Conservation (phyloP, 2,797 vertebrate genomes). For the Melanotaenia pygmaea region DNA sequence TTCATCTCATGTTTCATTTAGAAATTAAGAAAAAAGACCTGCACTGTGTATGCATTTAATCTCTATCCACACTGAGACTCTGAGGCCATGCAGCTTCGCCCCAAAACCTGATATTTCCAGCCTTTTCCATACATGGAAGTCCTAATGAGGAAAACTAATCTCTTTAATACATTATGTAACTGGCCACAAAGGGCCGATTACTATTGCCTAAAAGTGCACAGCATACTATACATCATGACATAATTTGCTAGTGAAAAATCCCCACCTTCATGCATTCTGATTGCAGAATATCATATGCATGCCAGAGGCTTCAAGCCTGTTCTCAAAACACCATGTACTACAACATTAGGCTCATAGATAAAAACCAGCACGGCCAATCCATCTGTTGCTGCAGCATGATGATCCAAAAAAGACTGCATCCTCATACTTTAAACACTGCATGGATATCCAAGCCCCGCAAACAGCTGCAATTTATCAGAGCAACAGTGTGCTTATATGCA, state of each 20-base stretch:
- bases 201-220: neutral
- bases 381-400: neutral
- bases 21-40: conserved; percentile 26
- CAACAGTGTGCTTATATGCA: no score
- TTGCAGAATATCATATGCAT: neutral
- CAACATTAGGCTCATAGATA: neutral
- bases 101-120: conserved; percentile 28
- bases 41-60: conserved; percentile 36
- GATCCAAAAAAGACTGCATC: neutral
- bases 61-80: conserved; percentile 42
- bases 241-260: neutral
- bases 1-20: conserved; percentile 29
- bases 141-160: conserved; percentile 3
- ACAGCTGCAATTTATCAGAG: neutral
- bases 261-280: neutral
- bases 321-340: neutral
- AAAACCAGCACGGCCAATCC: neutral
- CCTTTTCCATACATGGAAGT: conserved; percentile 5
- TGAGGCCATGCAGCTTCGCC: conserved; percentile 32
- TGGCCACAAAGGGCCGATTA: conserved; percentile 22
- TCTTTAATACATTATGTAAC: neutral
- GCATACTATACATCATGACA: neutral
- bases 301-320: neutral
- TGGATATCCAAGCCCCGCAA: no score
- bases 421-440: neutral